Evolutionary conservation across 2,888 invertebrate genomes (phyloP).

Genomic region (Latheticus oryzae): DNA sequence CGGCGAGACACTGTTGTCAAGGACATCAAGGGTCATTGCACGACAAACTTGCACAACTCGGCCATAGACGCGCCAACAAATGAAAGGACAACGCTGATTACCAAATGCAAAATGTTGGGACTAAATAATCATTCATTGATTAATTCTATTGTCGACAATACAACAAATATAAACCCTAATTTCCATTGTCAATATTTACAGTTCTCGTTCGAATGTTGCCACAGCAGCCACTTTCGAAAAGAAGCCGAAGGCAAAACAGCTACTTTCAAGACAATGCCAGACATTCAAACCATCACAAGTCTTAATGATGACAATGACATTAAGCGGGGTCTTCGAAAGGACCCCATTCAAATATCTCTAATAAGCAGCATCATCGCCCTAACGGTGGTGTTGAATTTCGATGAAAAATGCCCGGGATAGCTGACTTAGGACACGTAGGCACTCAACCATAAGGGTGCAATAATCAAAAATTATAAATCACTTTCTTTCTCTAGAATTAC

Average conservation of each 20-base stretch:
- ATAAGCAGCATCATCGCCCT: conserved; percentile 8
- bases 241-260: conserved; percentile 14
- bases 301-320: conserved; percentile 17
- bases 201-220: conserved; percentile 2
- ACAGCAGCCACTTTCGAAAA: conserved; percentile 15
- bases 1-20: conserved; percentile 44
- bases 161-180: conserved; percentile 19
- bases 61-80: conserved; percentile 30
- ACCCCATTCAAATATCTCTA: conserved; percentile 1
- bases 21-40: conserved; percentile 45
- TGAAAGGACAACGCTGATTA: conserved; percentile 29
- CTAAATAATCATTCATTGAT: too few relatives aligned
- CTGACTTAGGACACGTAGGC: conserved; percentile 16
- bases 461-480: too few relatives aligned
- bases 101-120: too few relatives aligned
- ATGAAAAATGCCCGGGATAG: background rate
- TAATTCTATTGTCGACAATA: too few relatives aligned
- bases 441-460: background rate
- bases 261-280: conserved; percentile 20
- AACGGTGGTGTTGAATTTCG: background rate
- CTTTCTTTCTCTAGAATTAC: too few relatives aligned
- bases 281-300: conserved; percentile 11
- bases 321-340: conserved; percentile 4
- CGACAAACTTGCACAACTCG: conserved; percentile 39
- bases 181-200: conserved; percentile 22